Percentiles rank a stretch among this genome's conserved stretches.
phyloP scores from a whole-genome alignment of 2,888 invertebrate genomes.

The Hypolimnas misippus region DNA sequence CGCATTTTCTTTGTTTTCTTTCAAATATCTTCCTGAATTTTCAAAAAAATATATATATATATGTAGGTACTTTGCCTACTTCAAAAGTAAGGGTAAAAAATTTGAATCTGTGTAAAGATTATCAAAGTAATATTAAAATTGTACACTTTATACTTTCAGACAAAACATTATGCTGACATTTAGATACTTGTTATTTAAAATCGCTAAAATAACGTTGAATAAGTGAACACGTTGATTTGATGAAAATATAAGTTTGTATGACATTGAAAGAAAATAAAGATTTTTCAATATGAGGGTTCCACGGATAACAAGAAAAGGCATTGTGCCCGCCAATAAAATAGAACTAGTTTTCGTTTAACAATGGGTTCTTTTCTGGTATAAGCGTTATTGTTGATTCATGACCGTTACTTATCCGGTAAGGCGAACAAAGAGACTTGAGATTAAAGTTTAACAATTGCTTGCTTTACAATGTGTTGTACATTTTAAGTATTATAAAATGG shows the following conservation, averaged over 20 bases:
- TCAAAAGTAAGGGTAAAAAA: too few species aligned
- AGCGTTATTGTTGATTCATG: constrained; percentile 31
- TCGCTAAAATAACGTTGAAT: too few species aligned
- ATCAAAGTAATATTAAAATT: too few species aligned
- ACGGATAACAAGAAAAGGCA: constrained; percentile 30
- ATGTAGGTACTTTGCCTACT: too few species aligned
- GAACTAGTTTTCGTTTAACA: constrained; percentile 36
- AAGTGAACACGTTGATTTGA: neutral
- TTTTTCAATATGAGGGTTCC: constrained; percentile 20
- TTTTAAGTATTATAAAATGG: neutral
- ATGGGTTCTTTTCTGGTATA: constrained; percentile 33
- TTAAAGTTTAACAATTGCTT: constrained; percentile 20
- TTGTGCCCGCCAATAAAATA: constrained; percentile 35
- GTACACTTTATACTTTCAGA: too few species aligned
- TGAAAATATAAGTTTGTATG: neutral
- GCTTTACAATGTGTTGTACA: constrained; percentile 7
- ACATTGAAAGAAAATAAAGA: constrained; percentile 23
- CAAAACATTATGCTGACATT: too few species aligned
- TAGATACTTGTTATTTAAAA: too few species aligned
- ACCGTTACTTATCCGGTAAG: constrained; percentile 31
- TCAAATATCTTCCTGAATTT: too few species aligned
- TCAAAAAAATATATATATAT: too few species aligned
- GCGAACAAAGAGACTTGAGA: constrained; percentile 12
- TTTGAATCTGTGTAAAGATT: too few species aligned
- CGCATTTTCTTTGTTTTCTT: too few species aligned